Evolutionary conservation across 1,140 invertebrate genomes (phyloP).

Genomic region (Habropoda laboriosa): DNA sequence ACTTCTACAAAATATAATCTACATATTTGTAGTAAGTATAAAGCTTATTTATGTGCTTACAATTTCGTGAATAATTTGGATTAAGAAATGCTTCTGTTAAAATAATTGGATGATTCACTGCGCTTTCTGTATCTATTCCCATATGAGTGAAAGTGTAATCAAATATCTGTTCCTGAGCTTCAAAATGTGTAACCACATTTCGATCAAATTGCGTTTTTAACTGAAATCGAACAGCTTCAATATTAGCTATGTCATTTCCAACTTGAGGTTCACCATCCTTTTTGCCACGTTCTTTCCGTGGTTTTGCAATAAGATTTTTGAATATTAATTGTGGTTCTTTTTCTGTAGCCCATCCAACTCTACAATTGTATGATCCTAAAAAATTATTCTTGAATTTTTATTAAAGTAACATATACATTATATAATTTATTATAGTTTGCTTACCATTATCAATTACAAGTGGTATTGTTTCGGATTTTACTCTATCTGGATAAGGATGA

Average conservation of each 20-base stretch:
- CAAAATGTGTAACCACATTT: conserved; percentile 96
- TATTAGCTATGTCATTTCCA: conserved; percentile 96
- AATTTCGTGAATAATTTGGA: conserved; percentile 94
- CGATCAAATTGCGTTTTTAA: conserved; percentile 95
- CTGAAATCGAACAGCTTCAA: conserved; percentile 95
- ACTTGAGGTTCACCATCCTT: conserved; percentile 92
- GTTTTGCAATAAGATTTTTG: conserved; percentile 95
- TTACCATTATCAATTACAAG: conserved; percentile 94
- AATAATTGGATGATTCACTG: conserved; percentile 92
- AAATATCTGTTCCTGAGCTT: conserved; percentile 95
- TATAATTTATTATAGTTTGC: conserved; percentile 36
- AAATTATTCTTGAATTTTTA: conserved; percentile 37
- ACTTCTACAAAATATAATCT: too few relatives aligned
- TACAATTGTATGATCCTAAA: conserved; percentile 94
- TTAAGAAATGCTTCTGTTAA: conserved; percentile 95
- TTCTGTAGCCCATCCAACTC: conserved; percentile 93
- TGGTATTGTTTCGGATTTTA: conserved; percentile 84
- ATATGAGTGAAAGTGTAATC: conserved; percentile 95
- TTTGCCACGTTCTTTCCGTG: conserved; percentile 92
- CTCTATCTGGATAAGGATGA: conserved; percentile 84
- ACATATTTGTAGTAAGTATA: too few relatives aligned
- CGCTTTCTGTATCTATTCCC: conserved; percentile 91
- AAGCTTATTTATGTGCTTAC: conserved; percentile 85
- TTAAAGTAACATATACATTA: conserved; percentile 8
- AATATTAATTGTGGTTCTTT: conserved; percentile 91